Evolutionary conservation across 2,888 invertebrate genomes (phyloP), one percentile per base, ranked within the genome.

Genomic region (Electrophaes corylata): DNA sequence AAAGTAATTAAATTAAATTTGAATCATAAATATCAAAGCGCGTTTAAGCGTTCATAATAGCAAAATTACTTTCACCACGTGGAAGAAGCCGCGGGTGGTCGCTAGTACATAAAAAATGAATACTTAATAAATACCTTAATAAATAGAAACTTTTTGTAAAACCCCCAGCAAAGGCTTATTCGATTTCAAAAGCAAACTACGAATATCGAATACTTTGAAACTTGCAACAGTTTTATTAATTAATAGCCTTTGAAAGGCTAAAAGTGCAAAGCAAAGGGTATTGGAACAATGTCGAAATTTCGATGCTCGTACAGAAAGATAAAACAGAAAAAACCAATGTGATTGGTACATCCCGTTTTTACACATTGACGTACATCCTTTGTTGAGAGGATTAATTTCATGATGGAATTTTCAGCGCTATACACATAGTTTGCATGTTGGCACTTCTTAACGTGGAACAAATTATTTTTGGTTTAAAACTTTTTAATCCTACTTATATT

Each of bases 221-320:
- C 66, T 68, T 72, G 66, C 68, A 4, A 26, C 67, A 69, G 69
- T 75, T 83, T 82, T 82, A 31, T 82, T 79, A 81, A 83, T 83
- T 81, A 83, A 79, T 81, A 74, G 73, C 78, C 74, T 73, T 81
- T 80, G 75, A 72, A 72, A 75, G 68, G 72, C 68, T 66, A 63
- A 57, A 68, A 75, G 74, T 73, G 79, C 80, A 81, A 78, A 81
- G 77, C 75, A 75, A 76, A 75, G 73, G 77, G 73, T 73, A 40
- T 45, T 10, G 39, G 33, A 45, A 49, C 23, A 40, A 39, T 48
- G 18, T 33, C 20, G 18, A 54, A 47, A 52, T 40, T 23, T 50
- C 37, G 1, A 54, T 45, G 50, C 44, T 40, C 23, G 14, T 11
- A 35, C 19, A 37, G 37, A 50, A 41, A 44, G 39, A 31, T 39